Conservation (phyloP, 2,797 vertebrate species). For the Alfaro cultratus region DNA sequence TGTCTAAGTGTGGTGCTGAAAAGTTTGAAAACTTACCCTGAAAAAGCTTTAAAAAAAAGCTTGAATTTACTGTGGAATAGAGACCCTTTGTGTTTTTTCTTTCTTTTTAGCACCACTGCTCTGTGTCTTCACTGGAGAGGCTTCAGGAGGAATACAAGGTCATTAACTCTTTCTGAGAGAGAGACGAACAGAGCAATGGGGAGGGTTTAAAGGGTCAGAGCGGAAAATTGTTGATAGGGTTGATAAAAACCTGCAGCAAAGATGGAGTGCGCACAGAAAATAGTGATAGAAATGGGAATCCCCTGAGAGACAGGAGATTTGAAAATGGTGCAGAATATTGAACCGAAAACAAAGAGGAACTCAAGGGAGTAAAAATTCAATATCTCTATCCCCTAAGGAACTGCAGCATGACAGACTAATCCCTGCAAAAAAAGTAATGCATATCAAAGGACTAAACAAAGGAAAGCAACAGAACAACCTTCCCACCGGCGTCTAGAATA, state of each 20-base stretch:
- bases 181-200: constrained; percentile 11
- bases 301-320: constrained; percentile 25
- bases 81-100: background rate
- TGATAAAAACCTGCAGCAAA: constrained; percentile 33
- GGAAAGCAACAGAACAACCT: constrained; percentile 17
- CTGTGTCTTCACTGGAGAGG: constrained; percentile 26
- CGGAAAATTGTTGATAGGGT: constrained; percentile 30
- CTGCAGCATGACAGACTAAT: constrained; percentile 36
- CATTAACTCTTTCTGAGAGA: constrained; percentile 41
- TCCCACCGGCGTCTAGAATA: constrained; percentile 14
- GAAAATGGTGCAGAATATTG: constrained; percentile 45
- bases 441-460: constrained; percentile 28
- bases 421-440: constrained; percentile 23
- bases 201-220: constrained; percentile 40
- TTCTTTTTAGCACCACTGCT: constrained; percentile 33
- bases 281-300: constrained; percentile 17
- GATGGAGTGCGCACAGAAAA: constrained; percentile 36
- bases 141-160: constrained; percentile 36
- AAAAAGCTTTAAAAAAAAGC: too few species aligned
- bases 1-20: too few species aligned
- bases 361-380: constrained; percentile 49
- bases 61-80: too few species aligned
- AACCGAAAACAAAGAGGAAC: constrained; percentile 43
- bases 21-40: too few species aligned
- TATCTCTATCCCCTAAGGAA: constrained; percentile 46